phyloP scores from a whole-genome alignment of 2,888 invertebrate species.

The Volucella zonaria region DNA sequence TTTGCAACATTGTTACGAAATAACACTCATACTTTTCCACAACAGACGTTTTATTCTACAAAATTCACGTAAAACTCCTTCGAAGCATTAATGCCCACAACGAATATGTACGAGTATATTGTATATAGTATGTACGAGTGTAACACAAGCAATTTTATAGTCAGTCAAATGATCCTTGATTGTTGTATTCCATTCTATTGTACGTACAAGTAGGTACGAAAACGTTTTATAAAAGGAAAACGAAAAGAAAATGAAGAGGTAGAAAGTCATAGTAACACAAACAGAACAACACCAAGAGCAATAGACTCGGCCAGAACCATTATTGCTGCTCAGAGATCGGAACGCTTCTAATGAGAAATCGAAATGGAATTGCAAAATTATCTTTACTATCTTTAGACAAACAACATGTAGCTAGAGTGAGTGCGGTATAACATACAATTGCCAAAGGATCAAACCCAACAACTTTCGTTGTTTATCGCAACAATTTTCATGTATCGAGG shows the following conservation, averaged over 20 bases:
- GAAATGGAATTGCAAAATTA: slow-evolving; percentile 71
- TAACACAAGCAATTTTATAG: slow-evolving; percentile 67
- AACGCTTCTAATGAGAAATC: slow-evolving; percentile 72
- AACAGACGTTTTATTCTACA: slow-evolving; percentile 53
- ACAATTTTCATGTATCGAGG: slow-evolving; percentile 65
- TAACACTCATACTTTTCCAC: slow-evolving; percentile 24
- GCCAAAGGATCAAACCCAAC: slow-evolving; percentile 58
- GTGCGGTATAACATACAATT: background rate
- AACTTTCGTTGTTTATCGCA: slow-evolving; percentile 59
- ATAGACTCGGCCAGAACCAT: slow-evolving; percentile 12
- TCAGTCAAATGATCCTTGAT: slow-evolving; percentile 73
- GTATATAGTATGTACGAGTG: no score
- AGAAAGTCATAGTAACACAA: slow-evolving; percentile 5
- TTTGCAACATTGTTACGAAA: slow-evolving; percentile 57
- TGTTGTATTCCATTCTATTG: slow-evolving; percentile 61
- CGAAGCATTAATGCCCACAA: slow-evolving; percentile 66
- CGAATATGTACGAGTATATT: background rate
- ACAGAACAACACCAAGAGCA: background rate
- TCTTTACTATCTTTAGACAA: slow-evolving; percentile 55
- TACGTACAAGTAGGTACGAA: slow-evolving; percentile 4
- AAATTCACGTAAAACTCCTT: slow-evolving; percentile 62
- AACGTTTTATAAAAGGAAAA: background rate
- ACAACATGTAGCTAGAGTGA: background rate
- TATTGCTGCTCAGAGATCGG: slow-evolving; percentile 61
- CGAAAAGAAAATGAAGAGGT: slow-evolving; percentile 14